Conservation (phyloP, 1,140 invertebrate species). For the Anagrus nilaparvatae region DNA sequence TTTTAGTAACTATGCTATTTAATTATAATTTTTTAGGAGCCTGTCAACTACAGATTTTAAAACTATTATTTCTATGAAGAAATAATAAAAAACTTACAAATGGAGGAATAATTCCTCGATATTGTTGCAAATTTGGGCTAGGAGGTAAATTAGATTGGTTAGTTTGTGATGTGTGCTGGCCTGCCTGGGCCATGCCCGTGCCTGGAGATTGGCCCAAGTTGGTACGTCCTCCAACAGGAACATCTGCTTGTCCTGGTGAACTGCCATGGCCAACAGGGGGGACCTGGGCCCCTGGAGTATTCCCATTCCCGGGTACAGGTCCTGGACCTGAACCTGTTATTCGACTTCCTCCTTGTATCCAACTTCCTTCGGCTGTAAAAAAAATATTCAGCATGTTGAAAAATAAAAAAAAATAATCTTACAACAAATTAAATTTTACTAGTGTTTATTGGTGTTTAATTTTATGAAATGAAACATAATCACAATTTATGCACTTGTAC, state of each 20-base stretch:
- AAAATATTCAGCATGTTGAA: not conserved
- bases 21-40: no score
- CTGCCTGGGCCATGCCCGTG: slow-evolving; percentile 51
- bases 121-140: slow-evolving; percentile 45
- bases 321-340: slow-evolving; percentile 41
- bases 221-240: slow-evolving; percentile 38
- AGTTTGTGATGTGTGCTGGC: slow-evolving; percentile 41
- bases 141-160: slow-evolving; percentile 32
- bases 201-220: slow-evolving; percentile 43
- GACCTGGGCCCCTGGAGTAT: slow-evolving; percentile 47
- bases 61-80: slow-evolving; percentile 5
- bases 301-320: slow-evolving; percentile 41
- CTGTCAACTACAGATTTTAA: not conserved
- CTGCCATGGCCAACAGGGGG: slow-evolving; percentile 35
- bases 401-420: slow-evolving; percentile 6
- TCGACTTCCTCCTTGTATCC: slow-evolving; percentile 63
- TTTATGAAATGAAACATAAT: no score
- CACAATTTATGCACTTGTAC: no score
- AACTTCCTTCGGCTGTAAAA: slow-evolving; percentile 61
- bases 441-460: no score
- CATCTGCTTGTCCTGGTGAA: slow-evolving; percentile 27
- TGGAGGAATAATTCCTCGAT: slow-evolving; percentile 63
- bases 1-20: no score
- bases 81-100: slow-evolving; percentile 46
- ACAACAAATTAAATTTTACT: slow-evolving; percentile 6